These are phyloP conservation scores for Yasuhikotakia modesta DNA, from an alignment of 2,797 vertebrate species.

Conservation along the genomic window DNA sequence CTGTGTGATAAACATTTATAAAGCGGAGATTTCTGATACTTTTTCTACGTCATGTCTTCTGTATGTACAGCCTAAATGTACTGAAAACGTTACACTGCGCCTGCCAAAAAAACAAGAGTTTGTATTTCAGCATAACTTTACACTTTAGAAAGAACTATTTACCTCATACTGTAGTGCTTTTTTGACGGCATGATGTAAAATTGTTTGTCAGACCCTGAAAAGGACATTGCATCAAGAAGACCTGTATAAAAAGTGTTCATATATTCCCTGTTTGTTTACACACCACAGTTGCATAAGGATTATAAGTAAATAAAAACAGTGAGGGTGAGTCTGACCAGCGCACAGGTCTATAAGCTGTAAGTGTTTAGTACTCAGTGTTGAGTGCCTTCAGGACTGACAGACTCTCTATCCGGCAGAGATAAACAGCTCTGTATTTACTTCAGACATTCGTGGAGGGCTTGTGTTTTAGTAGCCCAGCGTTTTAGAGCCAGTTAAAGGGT, in stretches of 20 bases:
- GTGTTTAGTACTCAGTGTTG: neutral
- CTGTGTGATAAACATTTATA: neutral
- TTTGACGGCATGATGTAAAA: too few relatives aligned
- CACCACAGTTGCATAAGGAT: too few relatives aligned
- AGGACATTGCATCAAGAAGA: too few relatives aligned
- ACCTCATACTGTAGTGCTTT: too few relatives aligned
- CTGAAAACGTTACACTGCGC: neutral
- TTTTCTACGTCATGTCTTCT: neutral
- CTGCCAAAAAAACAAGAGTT: neutral
- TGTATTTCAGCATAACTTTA: neutral
- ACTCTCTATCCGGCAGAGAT: too few relatives aligned
- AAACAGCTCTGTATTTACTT: conserved; percentile 7
- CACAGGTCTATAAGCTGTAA: neutral
- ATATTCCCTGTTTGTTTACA: too few relatives aligned
- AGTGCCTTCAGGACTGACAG: neutral
- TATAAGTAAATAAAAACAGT: too few relatives aligned
- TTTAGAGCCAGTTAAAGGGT: neutral
- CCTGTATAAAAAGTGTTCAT: too few relatives aligned
- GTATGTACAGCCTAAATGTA: neutral
- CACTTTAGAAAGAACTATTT: too few relatives aligned
- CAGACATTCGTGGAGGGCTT: neutral
- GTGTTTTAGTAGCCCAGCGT: neutral
- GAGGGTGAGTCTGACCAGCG: too few relatives aligned
- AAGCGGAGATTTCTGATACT: neutral
- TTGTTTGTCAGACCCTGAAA: too few relatives aligned